Evolutionary conservation across 2,888 invertebrate genomes (phyloP), one percentile per base, ranked within the genome.

Genomic region (Herminia tarsipennalis): DNA sequence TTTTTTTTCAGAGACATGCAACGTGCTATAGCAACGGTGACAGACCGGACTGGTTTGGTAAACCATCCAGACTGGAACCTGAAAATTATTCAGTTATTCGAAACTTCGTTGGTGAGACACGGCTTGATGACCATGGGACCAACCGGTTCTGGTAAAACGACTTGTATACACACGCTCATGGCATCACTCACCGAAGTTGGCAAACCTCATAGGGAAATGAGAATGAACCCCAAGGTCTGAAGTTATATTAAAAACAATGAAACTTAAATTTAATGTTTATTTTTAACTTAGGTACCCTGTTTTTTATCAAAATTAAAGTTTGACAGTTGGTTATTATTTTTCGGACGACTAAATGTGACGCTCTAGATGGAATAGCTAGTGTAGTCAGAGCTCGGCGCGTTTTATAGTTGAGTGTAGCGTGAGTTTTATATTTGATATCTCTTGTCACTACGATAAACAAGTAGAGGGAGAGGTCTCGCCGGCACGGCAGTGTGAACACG

Each of bases 51-150:
- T 46, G 94, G 94, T 1, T 92, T 96, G 14, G 93, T 96, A 0
- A 97, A 97, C 83, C 95, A 96, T 84, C 95, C 96, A 0, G 93
- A 95, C 32, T 98, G 97, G 97, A 97, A 97, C 81, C 89, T 98
- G 38, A 98, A 98, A 87, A 93, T 96, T 24, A 94, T 97, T 33
- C 97, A 96, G 75, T 81, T 98, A 46, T 97, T 94, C 74, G 97
- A 98, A 85, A 97, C 97, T 0, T 97, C 96, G 3, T 83, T 96
- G 34, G 97, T 98, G 21, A 93, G 97, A 4, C 97, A 97, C 77
- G 97, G 97, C 1, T 88, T 98, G 61, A 98, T 98, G 97, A 94
- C 96, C 1, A 93, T 97, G 92, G 98, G 98, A 0, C 97, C 97
- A 0, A 96, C 96, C 5, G 97, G 97, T 9, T 94, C 97, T 0